These are phyloP conservation scores for Diachrysia chrysitis DNA, from an alignment of 2,888 invertebrate species.

Conservation along the genomic window DNA sequence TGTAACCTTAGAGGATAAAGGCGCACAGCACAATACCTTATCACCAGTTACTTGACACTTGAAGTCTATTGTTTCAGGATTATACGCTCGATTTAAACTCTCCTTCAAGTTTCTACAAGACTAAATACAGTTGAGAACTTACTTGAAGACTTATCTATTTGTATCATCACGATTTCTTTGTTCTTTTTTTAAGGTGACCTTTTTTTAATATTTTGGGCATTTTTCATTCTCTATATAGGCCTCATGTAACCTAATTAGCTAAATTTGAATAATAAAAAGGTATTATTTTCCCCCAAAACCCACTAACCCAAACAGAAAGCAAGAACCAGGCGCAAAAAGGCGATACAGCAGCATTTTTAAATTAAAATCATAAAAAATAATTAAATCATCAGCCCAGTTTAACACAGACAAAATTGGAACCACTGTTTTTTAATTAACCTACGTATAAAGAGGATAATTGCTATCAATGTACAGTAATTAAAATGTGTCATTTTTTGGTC, in stretches of 20 bases:
- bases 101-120: slow-evolving; percentile 4
- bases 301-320: not conserved
- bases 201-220: not conserved
- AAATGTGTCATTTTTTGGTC: slow-evolving; percentile 41
- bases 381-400: slow-evolving; percentile 26
- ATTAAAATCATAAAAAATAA: slow-evolving; percentile 3
- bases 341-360: not conserved
- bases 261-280: not conserved
- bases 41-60: slow-evolving; percentile 4
- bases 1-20: slow-evolving; percentile 2
- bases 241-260: not conserved
- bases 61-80: slow-evolving; percentile 1
- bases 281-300: not conserved
- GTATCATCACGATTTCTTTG: not conserved
- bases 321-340: not conserved
- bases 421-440: slow-evolving; percentile 45
- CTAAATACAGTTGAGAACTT: not conserved
- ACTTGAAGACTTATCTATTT: not conserved
- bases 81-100: slow-evolving; percentile 4
- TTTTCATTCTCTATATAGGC: not conserved
- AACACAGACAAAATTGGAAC: slow-evolving; percentile 9
- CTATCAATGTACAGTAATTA: slow-evolving; percentile 54
- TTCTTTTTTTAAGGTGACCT: not conserved
- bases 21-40: slow-evolving; percentile 2
- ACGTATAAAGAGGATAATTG: slow-evolving; percentile 44